Conservation (phyloP, 2,888 invertebrate genomes). For the Drosophila ustulata region DNA sequence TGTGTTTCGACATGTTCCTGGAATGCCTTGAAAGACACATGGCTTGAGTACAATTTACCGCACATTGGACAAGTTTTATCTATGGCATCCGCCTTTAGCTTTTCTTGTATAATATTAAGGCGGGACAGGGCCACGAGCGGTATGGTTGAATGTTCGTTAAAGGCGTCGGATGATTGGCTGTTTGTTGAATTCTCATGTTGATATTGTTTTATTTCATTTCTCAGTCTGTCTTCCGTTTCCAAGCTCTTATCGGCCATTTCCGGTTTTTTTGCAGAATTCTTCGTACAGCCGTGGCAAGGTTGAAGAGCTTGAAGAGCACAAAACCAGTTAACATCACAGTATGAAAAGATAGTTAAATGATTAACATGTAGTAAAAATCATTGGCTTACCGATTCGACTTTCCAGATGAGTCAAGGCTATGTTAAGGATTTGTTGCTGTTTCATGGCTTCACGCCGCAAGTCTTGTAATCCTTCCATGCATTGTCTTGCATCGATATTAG, state of each 20-base stretch:
- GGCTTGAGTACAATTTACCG: conserved; percentile 87
- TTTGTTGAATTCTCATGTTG: conserved; percentile 27
- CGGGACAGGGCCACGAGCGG: conserved; percentile 53
- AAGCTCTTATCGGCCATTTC: conserved; percentile 85
- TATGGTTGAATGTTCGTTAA: conserved; percentile 36
- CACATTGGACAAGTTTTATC: conserved; percentile 92
- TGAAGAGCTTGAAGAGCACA: conserved; percentile 60
- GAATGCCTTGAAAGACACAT: conserved; percentile 88
- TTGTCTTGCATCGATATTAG: conserved; percentile 88
- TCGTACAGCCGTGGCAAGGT: conserved; percentile 81
- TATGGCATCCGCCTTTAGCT: conserved; percentile 78
- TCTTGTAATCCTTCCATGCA: conserved; percentile 88
- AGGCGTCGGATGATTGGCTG: conserved; percentile 17
- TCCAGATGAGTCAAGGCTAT: conserved; percentile 83
- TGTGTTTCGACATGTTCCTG: conserved; percentile 92
- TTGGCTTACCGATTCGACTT: conserved; percentile 83
- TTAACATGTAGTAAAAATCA: background rate
- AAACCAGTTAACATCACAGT: background rate
- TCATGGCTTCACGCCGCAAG: conserved; percentile 87
- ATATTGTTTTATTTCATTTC: conserved; percentile 54
- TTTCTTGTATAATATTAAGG: conserved; percentile 83
- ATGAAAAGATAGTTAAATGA: background rate
- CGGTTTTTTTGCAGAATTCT: conserved; percentile 78
- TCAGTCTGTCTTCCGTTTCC: conserved; percentile 82
- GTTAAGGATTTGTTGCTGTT: conserved; percentile 88